phyloP scores from a whole-genome alignment of 2,888 invertebrate species.

The Coenonympha arcania region DNA sequence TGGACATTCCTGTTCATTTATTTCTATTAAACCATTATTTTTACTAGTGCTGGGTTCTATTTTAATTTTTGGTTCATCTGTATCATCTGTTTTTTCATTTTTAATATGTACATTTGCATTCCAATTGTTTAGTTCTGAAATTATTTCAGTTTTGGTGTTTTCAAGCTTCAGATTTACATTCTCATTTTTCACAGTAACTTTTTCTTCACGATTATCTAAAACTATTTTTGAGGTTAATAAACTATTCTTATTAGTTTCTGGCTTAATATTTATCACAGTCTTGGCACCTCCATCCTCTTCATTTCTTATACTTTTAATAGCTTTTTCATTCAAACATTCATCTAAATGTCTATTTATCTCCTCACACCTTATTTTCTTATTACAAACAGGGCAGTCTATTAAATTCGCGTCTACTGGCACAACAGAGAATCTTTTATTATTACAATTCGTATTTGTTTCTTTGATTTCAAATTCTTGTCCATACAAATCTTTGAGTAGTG shows the following conservation, averaged over 20 bases:
- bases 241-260: background rate
- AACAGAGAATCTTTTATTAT: slow-evolving; percentile 40
- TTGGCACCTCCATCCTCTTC: slow-evolving; percentile 16
- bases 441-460: slow-evolving; percentile 36
- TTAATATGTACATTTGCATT: slow-evolving; percentile 2
- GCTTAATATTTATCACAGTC: slow-evolving; percentile 18
- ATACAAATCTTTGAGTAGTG: slow-evolving; percentile 59
- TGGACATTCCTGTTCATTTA: slow-evolving; percentile 47
- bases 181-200: slow-evolving; percentile 8
- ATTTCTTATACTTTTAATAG: slow-evolving; percentile 43
- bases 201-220: background rate
- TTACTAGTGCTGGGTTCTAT: slow-evolving; percentile 34
- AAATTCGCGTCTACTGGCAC: slow-evolving; percentile 31
- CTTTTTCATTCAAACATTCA: slow-evolving; percentile 60
- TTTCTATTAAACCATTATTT: slow-evolving; percentile 16
- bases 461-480: slow-evolving; percentile 51
- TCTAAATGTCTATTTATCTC: slow-evolving; percentile 64
- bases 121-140: background rate
- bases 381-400: slow-evolving; percentile 71
- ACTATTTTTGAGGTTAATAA: background rate
- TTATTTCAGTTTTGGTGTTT: slow-evolving; percentile 3
- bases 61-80: slow-evolving; percentile 30
- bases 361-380: slow-evolving; percentile 38
- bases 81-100: background rate
- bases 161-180: background rate